Evolutionary conservation across 2,888 invertebrate genomes (phyloP).

Genomic region (Monoplex corrugatus): DNA sequence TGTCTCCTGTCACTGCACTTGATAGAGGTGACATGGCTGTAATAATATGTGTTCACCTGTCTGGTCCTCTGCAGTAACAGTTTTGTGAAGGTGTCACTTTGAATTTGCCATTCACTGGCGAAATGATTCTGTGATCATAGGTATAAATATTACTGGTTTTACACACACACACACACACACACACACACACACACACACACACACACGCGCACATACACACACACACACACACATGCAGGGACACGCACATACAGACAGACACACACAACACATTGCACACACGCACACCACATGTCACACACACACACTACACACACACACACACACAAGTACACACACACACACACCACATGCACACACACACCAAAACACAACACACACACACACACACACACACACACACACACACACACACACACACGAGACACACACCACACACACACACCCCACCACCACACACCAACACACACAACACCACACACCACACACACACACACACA

Average conservation of each 20-base stretch:
- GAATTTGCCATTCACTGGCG: too few species aligned
- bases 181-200: background rate
- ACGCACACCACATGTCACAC: background rate
- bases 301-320: background rate
- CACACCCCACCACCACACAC: background rate
- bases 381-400: slow-evolving; percentile 11
- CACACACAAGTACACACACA: background rate
- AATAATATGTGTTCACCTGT: too few species aligned
- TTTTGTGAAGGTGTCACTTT: too few species aligned
- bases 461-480: background rate
- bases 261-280: background rate
- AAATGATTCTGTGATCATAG: too few species aligned
- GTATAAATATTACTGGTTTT: too few species aligned
- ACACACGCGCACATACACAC: background rate
- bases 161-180: too few species aligned
- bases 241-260: background rate
- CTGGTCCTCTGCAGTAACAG: too few species aligned
- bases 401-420: background rate
- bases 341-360: background rate
- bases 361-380: background rate
- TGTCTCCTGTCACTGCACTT: too few species aligned
- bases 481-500: too few species aligned
- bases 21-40: too few species aligned
- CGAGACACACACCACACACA: too few species aligned
- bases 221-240: background rate